These are phyloP conservation scores for Nymphalis polychloros DNA, from an alignment of 2,888 invertebrate species.

Conservation along the genomic window DNA sequence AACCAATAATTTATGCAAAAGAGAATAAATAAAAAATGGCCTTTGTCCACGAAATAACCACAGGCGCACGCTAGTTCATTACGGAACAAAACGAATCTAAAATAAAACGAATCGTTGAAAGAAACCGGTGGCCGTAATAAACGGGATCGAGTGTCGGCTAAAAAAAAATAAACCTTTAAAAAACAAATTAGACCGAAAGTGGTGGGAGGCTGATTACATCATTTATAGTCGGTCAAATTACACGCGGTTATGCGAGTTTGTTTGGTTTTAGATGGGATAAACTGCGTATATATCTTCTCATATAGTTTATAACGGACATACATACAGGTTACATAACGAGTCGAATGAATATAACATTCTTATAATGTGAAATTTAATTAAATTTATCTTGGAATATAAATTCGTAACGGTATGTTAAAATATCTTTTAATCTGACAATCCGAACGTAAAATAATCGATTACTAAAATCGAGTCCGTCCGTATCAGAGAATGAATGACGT, in stretches of 20 bases:
- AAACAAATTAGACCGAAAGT: constrained; percentile 37
- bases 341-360: neutral
- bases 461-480: neutral
- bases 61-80: constrained; percentile 40
- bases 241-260: constrained; percentile 22
- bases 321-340: no score
- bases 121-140: constrained; percentile 49
- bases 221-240: constrained; percentile 30
- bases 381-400: neutral
- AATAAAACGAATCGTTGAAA: constrained; percentile 41
- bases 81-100: constrained; percentile 38
- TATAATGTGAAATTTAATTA: neutral
- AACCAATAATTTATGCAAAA: constrained; percentile 29
- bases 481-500: constrained; percentile 9
- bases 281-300: neutral
- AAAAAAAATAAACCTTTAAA: constrained; percentile 33
- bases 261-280: neutral
- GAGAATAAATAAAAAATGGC: constrained; percentile 8
- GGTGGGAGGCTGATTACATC: constrained; percentile 37
- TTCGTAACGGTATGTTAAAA: constrained; percentile 5
- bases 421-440: constrained; percentile 4
- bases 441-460: constrained; percentile 7
- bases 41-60: constrained; percentile 32
- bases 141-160: constrained; percentile 50
- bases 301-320: neutral